Evolutionary conservation across 30 jellyfish, hydroid and myxozoan species (phyloP).

Genomic region (Turritopsis dohrnii): DNA sequence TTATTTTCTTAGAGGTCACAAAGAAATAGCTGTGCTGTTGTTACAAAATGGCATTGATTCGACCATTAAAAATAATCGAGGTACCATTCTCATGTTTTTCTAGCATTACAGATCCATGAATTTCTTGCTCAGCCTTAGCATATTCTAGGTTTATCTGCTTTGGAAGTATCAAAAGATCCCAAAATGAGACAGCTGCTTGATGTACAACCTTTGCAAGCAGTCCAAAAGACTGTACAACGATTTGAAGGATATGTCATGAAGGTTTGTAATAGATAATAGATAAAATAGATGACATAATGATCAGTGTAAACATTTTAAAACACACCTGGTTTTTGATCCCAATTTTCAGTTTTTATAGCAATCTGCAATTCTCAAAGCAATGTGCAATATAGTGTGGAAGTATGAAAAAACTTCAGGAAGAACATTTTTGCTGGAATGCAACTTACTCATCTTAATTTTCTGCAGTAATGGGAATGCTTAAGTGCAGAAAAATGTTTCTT

Average conservation of each 20-base stretch:
- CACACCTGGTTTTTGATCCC: no score
- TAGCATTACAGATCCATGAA: neutral
- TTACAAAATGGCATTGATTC: conserved; percentile 95
- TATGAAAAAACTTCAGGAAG: no score
- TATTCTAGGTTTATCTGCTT: conserved; percentile 68
- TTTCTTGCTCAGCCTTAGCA: neutral
- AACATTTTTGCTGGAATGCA: no score
- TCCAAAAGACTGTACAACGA: conserved; percentile 88
- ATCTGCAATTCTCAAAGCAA: no score
- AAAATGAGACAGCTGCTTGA: conserved; percentile 81
- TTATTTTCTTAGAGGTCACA: conserved; percentile 69
- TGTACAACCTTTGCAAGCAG: conserved; percentile 98
- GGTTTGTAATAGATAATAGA: conserved; percentile 40
- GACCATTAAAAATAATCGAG: conserved; percentile 80
- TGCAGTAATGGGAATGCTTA: no score
- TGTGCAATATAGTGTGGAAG: no score
- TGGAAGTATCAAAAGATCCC: conserved; percentile 74
- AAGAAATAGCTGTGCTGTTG: conserved; percentile 79
- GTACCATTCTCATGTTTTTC: conserved; percentile 25
- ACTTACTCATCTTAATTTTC: no score
- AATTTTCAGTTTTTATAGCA: no score
- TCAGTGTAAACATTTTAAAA: no score
- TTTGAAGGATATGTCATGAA: conserved; percentile 81
- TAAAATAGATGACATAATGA: no score
- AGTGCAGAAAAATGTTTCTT: neutral